Conservation (phyloP, 2,113 vertebrate genomes). For the Lethenteron reissneri region DNA sequence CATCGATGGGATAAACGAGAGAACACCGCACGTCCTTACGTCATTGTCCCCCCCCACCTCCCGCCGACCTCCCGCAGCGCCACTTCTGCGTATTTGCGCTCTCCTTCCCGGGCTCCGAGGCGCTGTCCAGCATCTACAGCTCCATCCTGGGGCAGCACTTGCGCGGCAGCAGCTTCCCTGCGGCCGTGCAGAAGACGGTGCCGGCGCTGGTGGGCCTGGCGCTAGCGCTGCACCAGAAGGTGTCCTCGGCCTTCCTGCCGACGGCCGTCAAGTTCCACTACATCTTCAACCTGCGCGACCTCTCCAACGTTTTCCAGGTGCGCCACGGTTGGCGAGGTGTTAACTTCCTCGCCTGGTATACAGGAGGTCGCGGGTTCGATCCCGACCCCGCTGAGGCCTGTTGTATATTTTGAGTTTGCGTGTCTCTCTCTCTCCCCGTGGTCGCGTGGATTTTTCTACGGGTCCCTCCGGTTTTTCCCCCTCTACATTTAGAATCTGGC, state of each 20-base stretch:
- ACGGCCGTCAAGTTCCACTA: slow-evolving; percentile 90
- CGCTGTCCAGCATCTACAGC: slow-evolving; percentile 62
- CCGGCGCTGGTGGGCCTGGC: slow-evolving; percentile 40
- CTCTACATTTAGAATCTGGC: too few species aligned
- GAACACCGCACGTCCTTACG: too few species aligned
- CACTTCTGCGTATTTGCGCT: slow-evolving; percentile 73
- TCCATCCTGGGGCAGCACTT: slow-evolving; percentile 56
- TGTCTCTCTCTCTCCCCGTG: too few species aligned
- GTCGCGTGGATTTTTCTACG: too few species aligned
- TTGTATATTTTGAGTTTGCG: too few species aligned
- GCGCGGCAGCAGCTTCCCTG: slow-evolving; percentile 25
- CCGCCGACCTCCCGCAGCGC: slow-evolving; percentile 24
- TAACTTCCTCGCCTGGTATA: too few species aligned
- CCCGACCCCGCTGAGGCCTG: too few species aligned
- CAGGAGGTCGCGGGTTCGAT: too few species aligned
- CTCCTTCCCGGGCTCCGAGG: slow-evolving; percentile 46
- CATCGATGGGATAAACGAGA: too few species aligned
- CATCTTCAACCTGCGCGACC: slow-evolving; percentile 70
- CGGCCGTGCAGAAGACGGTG: slow-evolving; percentile 30
- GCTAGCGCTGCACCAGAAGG: slow-evolving; percentile 39
- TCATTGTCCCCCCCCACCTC: too few species aligned
- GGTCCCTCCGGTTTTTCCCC: too few species aligned
- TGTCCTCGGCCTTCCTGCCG: slow-evolving; percentile 51
- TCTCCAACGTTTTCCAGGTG: slow-evolving; percentile 88
- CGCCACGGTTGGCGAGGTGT: slow-evolving; percentile 10